These are phyloP conservation scores for Luffia ferchaultella DNA, from an alignment of 2,888 invertebrate genomes.

Conservation along the genomic window DNA sequence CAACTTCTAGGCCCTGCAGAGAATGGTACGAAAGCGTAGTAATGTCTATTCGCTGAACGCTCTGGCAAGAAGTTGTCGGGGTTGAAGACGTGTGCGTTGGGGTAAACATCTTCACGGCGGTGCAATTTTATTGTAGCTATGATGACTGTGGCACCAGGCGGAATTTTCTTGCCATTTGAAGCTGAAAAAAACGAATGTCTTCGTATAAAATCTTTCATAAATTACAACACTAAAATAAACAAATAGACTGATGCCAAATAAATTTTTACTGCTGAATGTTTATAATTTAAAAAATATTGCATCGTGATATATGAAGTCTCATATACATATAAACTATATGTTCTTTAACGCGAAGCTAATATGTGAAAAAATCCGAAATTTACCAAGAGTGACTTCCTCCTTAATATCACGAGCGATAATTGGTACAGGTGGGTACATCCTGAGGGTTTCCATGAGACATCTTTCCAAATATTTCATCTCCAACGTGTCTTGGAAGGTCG, in stretches of 20 bases:
- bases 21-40: slow-evolving; percentile 83
- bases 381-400: slow-evolving; percentile 75
- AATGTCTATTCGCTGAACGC: slow-evolving; percentile 78
- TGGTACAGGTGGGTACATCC: slow-evolving; percentile 83
- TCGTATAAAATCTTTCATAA: not conserved
- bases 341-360: too few relatives aligned
- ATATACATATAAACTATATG: too few relatives aligned
- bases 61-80: slow-evolving; percentile 89
- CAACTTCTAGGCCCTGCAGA: slow-evolving; percentile 85
- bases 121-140: slow-evolving; percentile 75
- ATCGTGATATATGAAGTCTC: too few relatives aligned
- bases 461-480: slow-evolving; percentile 87
- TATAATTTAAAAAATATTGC: too few relatives aligned
- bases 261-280: too few relatives aligned
- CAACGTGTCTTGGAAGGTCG: slow-evolving; percentile 83
- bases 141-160: slow-evolving; percentile 73
- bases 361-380: too few relatives aligned
- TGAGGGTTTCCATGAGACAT: slow-evolving; percentile 80
- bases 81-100: slow-evolving; percentile 79
- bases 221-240: not conserved
- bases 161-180: slow-evolving; percentile 71
- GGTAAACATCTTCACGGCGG: slow-evolving; percentile 74
- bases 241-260: not conserved
- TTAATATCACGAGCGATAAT: slow-evolving; percentile 77
- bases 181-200: slow-evolving; percentile 32